Evolutionary conservation across 2,797 vertebrate species (phyloP).

Genomic region (Gymnodraco acuticeps): DNA sequence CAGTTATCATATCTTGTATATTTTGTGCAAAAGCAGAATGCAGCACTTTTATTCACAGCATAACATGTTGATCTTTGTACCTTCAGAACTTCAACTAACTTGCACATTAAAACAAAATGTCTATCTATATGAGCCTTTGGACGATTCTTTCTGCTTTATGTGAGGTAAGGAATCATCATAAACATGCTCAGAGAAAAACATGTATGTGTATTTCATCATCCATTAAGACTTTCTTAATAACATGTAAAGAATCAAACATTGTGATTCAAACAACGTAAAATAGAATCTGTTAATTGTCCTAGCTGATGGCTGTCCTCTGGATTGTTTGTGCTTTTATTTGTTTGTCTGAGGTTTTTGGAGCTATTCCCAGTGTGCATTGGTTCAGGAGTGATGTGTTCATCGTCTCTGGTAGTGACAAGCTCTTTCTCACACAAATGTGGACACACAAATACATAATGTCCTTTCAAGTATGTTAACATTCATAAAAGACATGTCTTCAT

Average conservation of each 20-base stretch:
- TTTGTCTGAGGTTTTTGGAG: constrained; percentile 27
- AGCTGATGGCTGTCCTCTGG: not conserved
- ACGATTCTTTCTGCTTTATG: not conserved
- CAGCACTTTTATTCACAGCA: not conserved
- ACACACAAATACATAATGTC: not conserved
- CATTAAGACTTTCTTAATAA: not conserved
- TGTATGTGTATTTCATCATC: not conserved
- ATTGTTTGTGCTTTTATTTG: constrained; percentile 4
- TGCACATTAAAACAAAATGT: too few relatives aligned
- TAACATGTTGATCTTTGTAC: not conserved
- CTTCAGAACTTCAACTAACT: not conserved
- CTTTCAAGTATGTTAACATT: constrained; percentile 5
- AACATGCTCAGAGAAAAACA: not conserved
- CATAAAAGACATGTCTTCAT: not conserved
- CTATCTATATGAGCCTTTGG: not conserved
- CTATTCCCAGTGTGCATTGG: constrained; percentile 47
- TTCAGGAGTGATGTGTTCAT: constrained; percentile 53
- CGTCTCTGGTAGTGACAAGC: constrained; percentile 46
- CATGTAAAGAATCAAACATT: not conserved
- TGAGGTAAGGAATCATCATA: constrained; percentile 13
- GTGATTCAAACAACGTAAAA: not conserved
- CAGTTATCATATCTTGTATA: not conserved
- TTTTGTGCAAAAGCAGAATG: not conserved
- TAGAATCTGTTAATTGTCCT: not conserved
- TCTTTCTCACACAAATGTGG: constrained; percentile 17